Base-by-base conservation (phyloP, 2,888 invertebrate species). In the Philopedon plagiatum region DNA sequence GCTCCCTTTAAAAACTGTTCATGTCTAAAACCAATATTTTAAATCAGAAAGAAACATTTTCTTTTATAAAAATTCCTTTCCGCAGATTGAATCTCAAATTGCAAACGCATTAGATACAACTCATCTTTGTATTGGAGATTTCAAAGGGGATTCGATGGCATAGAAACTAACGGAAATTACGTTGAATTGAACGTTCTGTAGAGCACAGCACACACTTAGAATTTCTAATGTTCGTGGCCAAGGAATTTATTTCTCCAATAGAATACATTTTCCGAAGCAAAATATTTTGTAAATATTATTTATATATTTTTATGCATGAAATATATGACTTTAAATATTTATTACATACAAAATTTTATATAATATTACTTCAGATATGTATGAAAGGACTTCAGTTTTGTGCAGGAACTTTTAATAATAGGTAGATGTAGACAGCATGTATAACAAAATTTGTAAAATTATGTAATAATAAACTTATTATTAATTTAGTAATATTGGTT, bases 81-180 rank as follows among this genome's bases (percentile, higher is more conserved):
- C 51, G 9, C 51, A 51, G 51, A 51, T 51, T 51, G 51, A 51
- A 51, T 21, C 21, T 51, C 13, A 51, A 51, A 51, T 51, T 51
- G n/a, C 29, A 51, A 21, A 26, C 21, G 51, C 51, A 51, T 51
- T 13, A 26, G 26, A 51, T 29, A 51, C 51, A 51, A 29, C 51
- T 23, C 51, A 51, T 51, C 51, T 51, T 51, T 26, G 51, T 51
- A 29, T 29, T 5, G 29, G 29, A 51, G 13, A 51, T 51, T 51
- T 51, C 51, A 51, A 51, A 51, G 29, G 51, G 29, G 51, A 51
- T 29, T 51, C 26, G 13, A 7, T 29, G 15, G 51, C 29, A 51
- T 29, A 51, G 51, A 51, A 51, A 51, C 26, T 51, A 51, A 51
- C 51, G 51, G 51, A 51, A 51, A 51, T 51, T 51, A 26, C 29